Percentiles rank a stretch among this genome's conserved stretches.
Evolutionary conservation across 2,888 invertebrate species (phyloP).

Genomic region (Caradrina kadenii): DNA sequence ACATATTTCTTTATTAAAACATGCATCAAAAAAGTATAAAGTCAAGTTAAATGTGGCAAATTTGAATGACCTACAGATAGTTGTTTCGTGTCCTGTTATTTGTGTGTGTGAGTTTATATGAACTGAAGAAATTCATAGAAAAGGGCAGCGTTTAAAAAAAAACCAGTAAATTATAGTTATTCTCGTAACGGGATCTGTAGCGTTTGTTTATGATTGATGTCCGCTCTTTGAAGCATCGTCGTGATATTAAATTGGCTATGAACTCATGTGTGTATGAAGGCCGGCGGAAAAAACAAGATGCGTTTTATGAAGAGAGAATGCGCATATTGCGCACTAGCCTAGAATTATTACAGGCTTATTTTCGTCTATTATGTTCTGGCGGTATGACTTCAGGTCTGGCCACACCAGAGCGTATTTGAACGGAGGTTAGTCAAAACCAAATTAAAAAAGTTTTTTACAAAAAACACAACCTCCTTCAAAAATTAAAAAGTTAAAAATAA

Average conservation of each 20-base stretch:
- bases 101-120: too few relatives aligned
- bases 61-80: too few relatives aligned
- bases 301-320: slow-evolving; percentile 20
- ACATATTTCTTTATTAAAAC: too few relatives aligned
- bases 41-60: too few relatives aligned
- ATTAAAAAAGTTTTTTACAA: too few relatives aligned
- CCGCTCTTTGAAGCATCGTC: slow-evolving; percentile 32
- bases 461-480: too few relatives aligned
- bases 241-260: slow-evolving; percentile 30
- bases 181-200: slow-evolving; percentile 25
- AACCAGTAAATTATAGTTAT: slow-evolving; percentile 16
- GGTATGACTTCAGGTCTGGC: background rate
- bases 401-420: too few relatives aligned
- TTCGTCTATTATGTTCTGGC: background rate
- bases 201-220: slow-evolving; percentile 45
- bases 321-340: background rate
- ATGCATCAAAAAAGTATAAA: too few relatives aligned
- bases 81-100: too few relatives aligned
- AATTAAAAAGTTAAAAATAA: too few relatives aligned
- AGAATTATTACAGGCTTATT: background rate
- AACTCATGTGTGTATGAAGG: slow-evolving; percentile 18
- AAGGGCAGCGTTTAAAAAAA: slow-evolving; percentile 3
- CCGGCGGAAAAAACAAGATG: slow-evolving; percentile 29
- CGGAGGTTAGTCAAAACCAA: too few relatives aligned
- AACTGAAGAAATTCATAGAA: too few relatives aligned